Percentiles rank a stretch among this genome's conserved stretches.
phyloP scores from a whole-genome alignment of 2,888 invertebrate genomes.

The Sympetrum striolatum region DNA sequence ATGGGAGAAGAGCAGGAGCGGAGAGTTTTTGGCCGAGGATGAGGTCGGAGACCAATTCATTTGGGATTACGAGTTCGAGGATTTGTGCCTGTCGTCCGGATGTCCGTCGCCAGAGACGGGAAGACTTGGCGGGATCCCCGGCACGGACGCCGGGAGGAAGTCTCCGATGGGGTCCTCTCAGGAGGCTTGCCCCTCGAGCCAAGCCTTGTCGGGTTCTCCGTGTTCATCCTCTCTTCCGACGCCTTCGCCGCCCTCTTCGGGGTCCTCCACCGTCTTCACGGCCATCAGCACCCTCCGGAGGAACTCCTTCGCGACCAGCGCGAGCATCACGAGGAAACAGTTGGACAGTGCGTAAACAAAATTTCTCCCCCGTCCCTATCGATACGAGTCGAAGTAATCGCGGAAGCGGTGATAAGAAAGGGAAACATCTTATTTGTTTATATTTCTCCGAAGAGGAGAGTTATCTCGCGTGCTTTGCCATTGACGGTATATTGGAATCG shows the following conservation, averaged over 20 bases:
- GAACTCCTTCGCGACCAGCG: slow-evolving; percentile 7
- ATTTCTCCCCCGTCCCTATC: neutral
- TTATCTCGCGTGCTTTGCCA: neutral
- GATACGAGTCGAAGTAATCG: neutral
- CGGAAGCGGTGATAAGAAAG: neutral
- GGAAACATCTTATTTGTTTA: no score
- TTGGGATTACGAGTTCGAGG: neutral
- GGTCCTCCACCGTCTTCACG: neutral
- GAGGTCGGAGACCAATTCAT: neutral
- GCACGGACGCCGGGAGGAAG: neutral
- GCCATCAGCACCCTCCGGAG: neutral
- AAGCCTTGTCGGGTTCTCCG: neutral
- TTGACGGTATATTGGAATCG: no score
- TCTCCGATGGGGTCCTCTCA: neutral
- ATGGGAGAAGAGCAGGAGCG: neutral
- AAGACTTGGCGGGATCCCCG: neutral
- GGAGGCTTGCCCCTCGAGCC: neutral
- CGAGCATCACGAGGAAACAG: neutral
- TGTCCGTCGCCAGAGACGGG: neutral
- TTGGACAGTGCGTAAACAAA: slow-evolving; percentile 5
- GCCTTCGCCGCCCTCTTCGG: neutral
- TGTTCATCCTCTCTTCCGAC: neutral
- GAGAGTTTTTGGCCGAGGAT: neutral
- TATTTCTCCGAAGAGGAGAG: neutral
- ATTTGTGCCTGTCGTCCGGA: neutral